A percentile compares a stretch with the other conserved stretches of the same genome.
phyloP scores from a whole-genome alignment of 2,113 vertebrate genomes.

The Pogonocichla stellata region DNA sequence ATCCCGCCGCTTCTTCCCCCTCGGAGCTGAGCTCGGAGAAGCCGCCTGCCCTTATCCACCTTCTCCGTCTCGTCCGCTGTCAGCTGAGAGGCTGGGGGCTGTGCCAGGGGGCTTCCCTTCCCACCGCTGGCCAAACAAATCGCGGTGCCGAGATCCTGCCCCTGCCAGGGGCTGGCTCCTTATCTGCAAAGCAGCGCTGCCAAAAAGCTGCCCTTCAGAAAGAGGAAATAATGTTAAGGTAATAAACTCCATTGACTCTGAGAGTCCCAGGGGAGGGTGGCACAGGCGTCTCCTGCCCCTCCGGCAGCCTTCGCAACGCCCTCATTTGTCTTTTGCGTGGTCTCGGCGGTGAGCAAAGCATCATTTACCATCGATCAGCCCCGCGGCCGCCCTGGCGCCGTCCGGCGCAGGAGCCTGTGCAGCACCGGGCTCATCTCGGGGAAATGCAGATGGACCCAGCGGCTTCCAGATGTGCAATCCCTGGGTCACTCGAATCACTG shows the following conservation, averaged over 20 bases:
- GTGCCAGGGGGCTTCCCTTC: not conserved
- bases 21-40: not conserved
- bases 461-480: not conserved
- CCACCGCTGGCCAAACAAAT: not conserved
- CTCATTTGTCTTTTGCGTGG: not conserved
- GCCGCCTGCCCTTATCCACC: not conserved
- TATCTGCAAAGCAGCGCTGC: not conserved
- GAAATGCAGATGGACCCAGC: fast-evolving
- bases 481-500: not conserved
- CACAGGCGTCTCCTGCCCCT: not conserved
- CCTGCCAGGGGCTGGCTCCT: not conserved
- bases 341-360: not conserved
- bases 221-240: constrained; percentile 8
- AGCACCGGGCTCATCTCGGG: not conserved
- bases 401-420: not conserved
- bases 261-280: not conserved
- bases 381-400: not conserved
- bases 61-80: not conserved
- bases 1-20: not conserved
- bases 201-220: not conserved
- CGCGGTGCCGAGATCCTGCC: not conserved
- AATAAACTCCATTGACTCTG: constrained; percentile 4
- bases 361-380: not conserved
- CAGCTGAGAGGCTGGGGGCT: not conserved
- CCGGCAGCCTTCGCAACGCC: not conserved